Evolutionary conservation across 1,140 invertebrate genomes (phyloP).

Genomic region (Kradibia gibbosae): DNA sequence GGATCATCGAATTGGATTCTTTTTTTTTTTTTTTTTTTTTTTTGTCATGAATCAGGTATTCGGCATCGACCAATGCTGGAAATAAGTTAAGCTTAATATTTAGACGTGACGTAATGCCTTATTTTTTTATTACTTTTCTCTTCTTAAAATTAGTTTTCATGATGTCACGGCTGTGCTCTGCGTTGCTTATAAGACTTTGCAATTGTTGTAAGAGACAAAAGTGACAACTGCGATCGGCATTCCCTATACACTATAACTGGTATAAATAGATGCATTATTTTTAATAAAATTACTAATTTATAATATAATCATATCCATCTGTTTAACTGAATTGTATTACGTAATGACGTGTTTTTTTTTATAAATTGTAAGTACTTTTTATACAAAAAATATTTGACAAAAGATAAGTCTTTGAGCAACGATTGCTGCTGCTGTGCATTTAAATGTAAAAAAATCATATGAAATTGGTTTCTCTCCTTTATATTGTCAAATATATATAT

Average conservation of each 20-base stretch:
- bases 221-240: not conserved
- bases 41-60: not conserved
- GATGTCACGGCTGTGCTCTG: slow-evolving; percentile 9
- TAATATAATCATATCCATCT: too few species aligned
- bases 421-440: not conserved
- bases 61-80: not conserved
- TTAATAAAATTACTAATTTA: too few species aligned
- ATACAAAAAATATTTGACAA: too few species aligned
- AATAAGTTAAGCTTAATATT: slow-evolving; percentile 6
- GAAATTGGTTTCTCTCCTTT: not conserved
- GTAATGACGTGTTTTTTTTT: too few species aligned
- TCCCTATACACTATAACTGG: too few species aligned
- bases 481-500: too few species aligned
- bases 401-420: not conserved
- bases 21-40: not conserved
- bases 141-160: slow-evolving; percentile 1
- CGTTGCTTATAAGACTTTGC: not conserved
- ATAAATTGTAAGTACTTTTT: too few species aligned
- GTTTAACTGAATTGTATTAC: too few species aligned
- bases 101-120: not conserved
- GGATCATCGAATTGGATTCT: not conserved
- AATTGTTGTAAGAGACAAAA: not conserved
- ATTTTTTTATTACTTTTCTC: slow-evolving; percentile 5
- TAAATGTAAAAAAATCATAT: not conserved
- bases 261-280: too few species aligned